A percentile compares a stretch with the other conserved stretches of the same genome.
Evolutionary conservation across 1,140 invertebrate species (phyloP).

Genomic region (Anthonomus grandis): DNA sequence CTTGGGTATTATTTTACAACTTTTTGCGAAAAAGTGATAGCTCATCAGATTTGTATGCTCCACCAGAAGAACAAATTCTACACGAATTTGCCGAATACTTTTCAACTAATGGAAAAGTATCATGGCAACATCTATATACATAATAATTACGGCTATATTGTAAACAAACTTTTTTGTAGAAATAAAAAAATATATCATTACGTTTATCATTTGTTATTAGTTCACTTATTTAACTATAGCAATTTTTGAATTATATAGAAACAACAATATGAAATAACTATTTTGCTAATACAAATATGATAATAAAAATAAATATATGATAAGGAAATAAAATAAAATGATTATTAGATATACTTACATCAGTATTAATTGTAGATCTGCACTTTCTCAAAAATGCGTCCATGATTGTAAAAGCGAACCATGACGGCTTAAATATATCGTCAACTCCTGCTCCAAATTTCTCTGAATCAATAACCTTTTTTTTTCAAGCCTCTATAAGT

Average conservation of each 20-base stretch:
- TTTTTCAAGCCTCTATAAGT: no score
- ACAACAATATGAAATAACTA: no score
- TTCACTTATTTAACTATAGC: background rate
- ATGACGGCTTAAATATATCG: no score
- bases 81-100: conserved; percentile 8
- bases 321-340: background rate
- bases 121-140: conserved; percentile 10
- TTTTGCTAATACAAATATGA: no score
- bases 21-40: conserved; percentile 8
- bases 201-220: background rate
- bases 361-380: background rate
- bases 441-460: no score
- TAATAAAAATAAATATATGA: background rate
- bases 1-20: conserved; percentile 16
- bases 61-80: conserved; percentile 2
- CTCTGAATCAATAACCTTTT: no score
- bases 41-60: background rate
- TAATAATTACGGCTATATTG: background rate
- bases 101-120: conserved; percentile 6
- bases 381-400: no score
- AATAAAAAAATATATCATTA: background rate
- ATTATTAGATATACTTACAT: background rate
- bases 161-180: background rate
- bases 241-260: background rate
- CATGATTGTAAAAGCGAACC: no score